Evolutionary conservation across 2,888 invertebrate genomes (phyloP), one percentile per base, ranked within the genome.

Genomic region (Acanthosepion pharaonis): DNA sequence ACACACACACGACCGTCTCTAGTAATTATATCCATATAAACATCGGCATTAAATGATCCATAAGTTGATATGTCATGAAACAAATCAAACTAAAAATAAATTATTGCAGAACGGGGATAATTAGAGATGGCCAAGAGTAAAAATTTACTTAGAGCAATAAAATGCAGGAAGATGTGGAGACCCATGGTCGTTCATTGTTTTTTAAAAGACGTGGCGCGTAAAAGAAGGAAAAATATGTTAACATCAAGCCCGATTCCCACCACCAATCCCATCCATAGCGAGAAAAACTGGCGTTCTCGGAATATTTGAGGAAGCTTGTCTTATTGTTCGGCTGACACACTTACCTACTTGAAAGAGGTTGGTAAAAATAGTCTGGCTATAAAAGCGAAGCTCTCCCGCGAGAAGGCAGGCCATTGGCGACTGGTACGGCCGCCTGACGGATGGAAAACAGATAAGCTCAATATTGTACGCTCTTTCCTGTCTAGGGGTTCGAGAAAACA

Each of bases 271-370:
- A 78, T 78, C 78, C 78, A 78, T 78, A 78, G 33, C 33, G 1
- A 78, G 33, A 78, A 78, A 78, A 78, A 33, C 15, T 78, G 9
- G 78, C 78, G 78, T 78, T 15, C n/a, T 78, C 33, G n/a, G 33
- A 78, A 78, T 78, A 78, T 78, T 78, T 78, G 78, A n/a, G 78
- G 78, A 78, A 78, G 78, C 78, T 78, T 78, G n/a, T 78, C 78
- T 78, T 78, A 78, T 78, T 78, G 78, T 78, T 78, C 11, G 5
- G n/a, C 78, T 78, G 78, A 78, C 78, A 78, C 78, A 78, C 78
- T 78, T 78, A 78, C 78, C 78, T 78, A 78, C 78, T 78, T 78
- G 78, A 78, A 78, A 78, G 78, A 78, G n/a, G 78, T 11, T 78
- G 78, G 78, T 78, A 78, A 78, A 78, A 78, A 78, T 78, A 78